Percentiles rank a stretch among this genome's conserved stretches.
Conservation (phyloP, 2,888 invertebrate species). For the Drosophila histrio region DNA sequence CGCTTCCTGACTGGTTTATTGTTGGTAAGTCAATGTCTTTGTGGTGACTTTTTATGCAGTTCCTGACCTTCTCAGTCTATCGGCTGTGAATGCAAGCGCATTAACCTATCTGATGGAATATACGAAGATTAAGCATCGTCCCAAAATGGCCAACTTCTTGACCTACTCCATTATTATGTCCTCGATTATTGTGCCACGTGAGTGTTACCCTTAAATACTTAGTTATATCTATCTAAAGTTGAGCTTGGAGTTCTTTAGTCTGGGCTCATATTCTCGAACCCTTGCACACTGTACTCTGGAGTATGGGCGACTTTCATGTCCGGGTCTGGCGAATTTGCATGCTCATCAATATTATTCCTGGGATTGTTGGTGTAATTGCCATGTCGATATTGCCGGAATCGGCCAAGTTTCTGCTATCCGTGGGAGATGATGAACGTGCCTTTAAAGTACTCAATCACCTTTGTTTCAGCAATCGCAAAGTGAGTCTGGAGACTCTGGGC, state of each 20-base stretch:
- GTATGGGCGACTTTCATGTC: not conserved
- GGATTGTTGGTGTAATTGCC: not conserved
- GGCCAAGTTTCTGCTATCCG: constrained; percentile 38
- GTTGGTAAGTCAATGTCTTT: constrained; percentile 24
- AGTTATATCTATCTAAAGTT: not conserved
- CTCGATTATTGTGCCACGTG: constrained; percentile 36
- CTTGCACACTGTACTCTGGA: not conserved
- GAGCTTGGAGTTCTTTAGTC: not conserved
- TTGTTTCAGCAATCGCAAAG: constrained; percentile 29
- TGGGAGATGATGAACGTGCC: constrained; percentile 11
- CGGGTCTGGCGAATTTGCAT: constrained; percentile 38
- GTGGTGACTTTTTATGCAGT: not conserved
- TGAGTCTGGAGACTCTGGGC: constrained; percentile 25
- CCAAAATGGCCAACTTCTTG: constrained; percentile 24
- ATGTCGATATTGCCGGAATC: constrained; percentile 39
- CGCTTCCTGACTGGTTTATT: constrained; percentile 30
- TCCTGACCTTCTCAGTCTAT: constrained; percentile 15
- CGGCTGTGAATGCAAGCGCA: constrained; percentile 1
- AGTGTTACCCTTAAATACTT: no score
- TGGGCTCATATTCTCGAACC: constrained; percentile 9
- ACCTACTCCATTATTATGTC: constrained; percentile 12
- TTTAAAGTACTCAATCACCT: constrained; percentile 25
- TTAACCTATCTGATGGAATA: constrained; percentile 47
- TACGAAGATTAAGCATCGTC: constrained; percentile 13
- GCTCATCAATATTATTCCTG: constrained; percentile 15